Evolutionary conservation across 1,140 invertebrate genomes (phyloP).

Genomic region (Pseudomyrmex sp.): DNA sequence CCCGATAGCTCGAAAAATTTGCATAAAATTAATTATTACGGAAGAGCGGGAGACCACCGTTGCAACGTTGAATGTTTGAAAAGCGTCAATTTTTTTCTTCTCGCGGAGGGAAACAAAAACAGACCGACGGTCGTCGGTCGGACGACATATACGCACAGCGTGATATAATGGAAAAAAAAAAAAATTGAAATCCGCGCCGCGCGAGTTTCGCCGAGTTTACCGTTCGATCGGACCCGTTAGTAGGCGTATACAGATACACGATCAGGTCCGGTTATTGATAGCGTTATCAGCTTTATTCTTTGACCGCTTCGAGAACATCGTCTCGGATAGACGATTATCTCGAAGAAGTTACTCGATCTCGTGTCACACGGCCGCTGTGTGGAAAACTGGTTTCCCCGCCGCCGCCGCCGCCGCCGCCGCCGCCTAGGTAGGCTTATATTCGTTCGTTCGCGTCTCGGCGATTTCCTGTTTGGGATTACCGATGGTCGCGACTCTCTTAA

Average conservation of each 20-base stretch:
- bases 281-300: conserved; percentile 48
- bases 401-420: no score
- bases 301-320: conserved; percentile 37
- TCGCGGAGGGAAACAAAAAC: not conserved
- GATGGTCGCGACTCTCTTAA: conserved; percentile 56
- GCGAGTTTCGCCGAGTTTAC: not conserved
- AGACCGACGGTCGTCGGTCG: not conserved
- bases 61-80: not conserved
- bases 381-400: conserved; percentile 66
- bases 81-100: conserved; percentile 35
- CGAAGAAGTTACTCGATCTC: conserved; percentile 54
- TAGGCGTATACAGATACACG: not conserved
- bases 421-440: no score
- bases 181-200: not conserved
- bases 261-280: conserved; percentile 34
- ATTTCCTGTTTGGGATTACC: conserved; percentile 58
- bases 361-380: conserved; percentile 40
- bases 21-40: conserved; percentile 45
- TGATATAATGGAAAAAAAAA: not conserved
- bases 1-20: conserved; percentile 34
- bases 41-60: not conserved
- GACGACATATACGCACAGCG: no score
- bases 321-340: conserved; percentile 40
- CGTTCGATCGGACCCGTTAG: conserved; percentile 43
- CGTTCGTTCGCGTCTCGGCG: conserved; percentile 56